A percentile compares a stretch with the other conserved stretches of the same genome.
Evolutionary conservation across 2,888 invertebrate species (phyloP).

Genomic region (Drosophila stalkeri): DNA sequence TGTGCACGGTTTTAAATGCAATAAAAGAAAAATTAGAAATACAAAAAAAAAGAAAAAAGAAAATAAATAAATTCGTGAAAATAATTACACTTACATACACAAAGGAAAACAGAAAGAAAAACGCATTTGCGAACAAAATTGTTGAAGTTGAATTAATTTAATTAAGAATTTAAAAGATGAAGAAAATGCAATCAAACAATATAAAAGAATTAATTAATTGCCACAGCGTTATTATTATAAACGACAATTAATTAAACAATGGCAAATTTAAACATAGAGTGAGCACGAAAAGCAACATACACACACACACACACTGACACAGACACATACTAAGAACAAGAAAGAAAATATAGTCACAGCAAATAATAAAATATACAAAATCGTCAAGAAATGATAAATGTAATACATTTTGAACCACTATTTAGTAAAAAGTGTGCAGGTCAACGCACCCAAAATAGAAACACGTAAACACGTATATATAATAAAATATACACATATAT

Average conservation of each 20-base stretch:
- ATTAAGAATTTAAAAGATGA: constrained; percentile 61
- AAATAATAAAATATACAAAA: constrained; percentile 31
- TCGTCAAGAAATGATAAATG: constrained; percentile 37
- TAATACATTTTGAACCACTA: constrained; percentile 54
- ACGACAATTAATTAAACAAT: constrained; percentile 50
- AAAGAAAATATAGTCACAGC: constrained; percentile 32
- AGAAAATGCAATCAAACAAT: constrained; percentile 55
- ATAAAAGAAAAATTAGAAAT: constrained; percentile 48
- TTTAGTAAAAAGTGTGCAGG: constrained; percentile 55
- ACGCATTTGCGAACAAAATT: constrained; percentile 51
- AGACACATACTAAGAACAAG: constrained; percentile 46
- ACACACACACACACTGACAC: constrained; percentile 33
- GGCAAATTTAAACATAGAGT: constrained; percentile 74
- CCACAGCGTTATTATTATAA: constrained; percentile 48
- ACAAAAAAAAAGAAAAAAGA: constrained; percentile 36
- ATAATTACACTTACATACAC: constrained; percentile 65
- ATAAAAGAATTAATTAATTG: constrained; percentile 48
- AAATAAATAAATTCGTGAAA: constrained; percentile 42
- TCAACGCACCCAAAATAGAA: constrained; percentile 46
- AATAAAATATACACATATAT: constrained; percentile 47
- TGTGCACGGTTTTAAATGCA: constrained; percentile 78
- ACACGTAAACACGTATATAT: constrained; percentile 44
- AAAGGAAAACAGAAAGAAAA: constrained; percentile 29
- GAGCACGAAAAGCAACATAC: constrained; percentile 68
- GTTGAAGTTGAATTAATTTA: constrained; percentile 75